Evolutionary conservation across 2,797 vertebrate genomes (phyloP).

Genomic region (Phataginus tetradactyla): DNA sequence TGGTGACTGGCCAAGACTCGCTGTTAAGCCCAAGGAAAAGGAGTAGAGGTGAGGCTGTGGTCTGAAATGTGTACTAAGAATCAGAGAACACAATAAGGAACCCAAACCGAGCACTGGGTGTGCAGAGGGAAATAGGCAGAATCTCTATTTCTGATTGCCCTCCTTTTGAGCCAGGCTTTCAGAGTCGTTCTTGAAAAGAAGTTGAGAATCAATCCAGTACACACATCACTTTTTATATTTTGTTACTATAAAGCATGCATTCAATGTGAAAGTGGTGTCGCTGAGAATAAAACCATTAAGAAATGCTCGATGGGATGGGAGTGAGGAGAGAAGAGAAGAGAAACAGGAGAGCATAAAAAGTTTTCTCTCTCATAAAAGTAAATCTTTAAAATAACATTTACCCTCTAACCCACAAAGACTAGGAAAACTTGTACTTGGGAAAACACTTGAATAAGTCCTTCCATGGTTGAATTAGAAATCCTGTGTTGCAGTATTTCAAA

Average conservation of each 20-base stretch:
- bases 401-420: neutral
- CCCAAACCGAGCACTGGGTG: neutral
- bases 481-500: neutral
- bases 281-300: constrained; percentile 28
- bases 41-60: neutral
- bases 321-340: neutral
- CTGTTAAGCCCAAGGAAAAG: neutral
- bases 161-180: constrained; percentile 43
- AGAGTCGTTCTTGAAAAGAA: constrained; percentile 66
- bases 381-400: constrained; percentile 37
- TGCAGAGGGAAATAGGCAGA: constrained; percentile 19
- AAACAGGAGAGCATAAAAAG: neutral
- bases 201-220: constrained; percentile 61
- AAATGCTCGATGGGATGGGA: neutral
- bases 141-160: neutral
- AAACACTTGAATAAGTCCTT: neutral
- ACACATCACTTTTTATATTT: constrained; percentile 34
- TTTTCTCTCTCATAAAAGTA: neutral
- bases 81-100: neutral
- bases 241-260: constrained; percentile 17
- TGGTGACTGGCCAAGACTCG: neutral
- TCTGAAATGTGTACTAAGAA: neutral
- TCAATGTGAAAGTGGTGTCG: constrained; percentile 39
- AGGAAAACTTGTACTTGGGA: neutral
- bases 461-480: constrained; percentile 25